These are phyloP conservation scores for Galeopterus variegatus DNA, from an alignment of 2,113 vertebrate species.

Conservation along the genomic window DNA sequence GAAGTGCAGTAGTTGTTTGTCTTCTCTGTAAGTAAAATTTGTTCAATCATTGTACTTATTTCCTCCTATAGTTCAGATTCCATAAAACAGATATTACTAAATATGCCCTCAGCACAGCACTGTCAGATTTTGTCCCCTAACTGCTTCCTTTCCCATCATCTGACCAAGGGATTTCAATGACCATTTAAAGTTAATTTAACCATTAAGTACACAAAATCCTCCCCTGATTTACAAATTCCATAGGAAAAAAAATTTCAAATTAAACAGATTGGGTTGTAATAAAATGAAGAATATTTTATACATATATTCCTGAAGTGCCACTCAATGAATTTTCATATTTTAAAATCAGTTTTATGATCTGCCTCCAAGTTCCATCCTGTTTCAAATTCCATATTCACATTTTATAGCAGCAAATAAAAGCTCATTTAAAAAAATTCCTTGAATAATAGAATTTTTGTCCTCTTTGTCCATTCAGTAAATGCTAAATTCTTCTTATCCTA, in stretches of 20 bases:
- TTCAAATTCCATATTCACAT: constrained; percentile 36
- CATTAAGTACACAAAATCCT: constrained; percentile 36
- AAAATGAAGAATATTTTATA: neutral
- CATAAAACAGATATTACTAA: neutral
- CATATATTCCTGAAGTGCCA: neutral
- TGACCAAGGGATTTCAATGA: constrained; percentile 40
- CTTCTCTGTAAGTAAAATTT: constrained; percentile 27
- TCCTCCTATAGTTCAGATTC: neutral
- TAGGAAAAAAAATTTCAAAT: constrained; percentile 43
- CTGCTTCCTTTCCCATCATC: neutral
- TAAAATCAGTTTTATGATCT: neutral
- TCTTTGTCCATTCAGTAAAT: constrained; percentile 22
- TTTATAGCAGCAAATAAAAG: constrained; percentile 45
- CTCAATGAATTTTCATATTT: neutral
- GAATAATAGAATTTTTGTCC: constrained; percentile 22
- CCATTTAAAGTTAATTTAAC: constrained; percentile 36
- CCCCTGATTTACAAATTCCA: constrained; percentile 40
- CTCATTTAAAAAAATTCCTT: constrained; percentile 10
- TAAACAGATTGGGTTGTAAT: neutral
- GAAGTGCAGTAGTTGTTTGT: neutral
- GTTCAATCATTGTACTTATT: constrained; percentile 1
- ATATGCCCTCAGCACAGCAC: neutral
- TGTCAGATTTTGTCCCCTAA: neutral
- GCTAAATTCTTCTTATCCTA: constrained; percentile 2
- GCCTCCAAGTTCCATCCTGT: neutral